Evolutionary conservation across 2,797 vertebrate species (phyloP).

Genomic region (Vultur gryphus): DNA sequence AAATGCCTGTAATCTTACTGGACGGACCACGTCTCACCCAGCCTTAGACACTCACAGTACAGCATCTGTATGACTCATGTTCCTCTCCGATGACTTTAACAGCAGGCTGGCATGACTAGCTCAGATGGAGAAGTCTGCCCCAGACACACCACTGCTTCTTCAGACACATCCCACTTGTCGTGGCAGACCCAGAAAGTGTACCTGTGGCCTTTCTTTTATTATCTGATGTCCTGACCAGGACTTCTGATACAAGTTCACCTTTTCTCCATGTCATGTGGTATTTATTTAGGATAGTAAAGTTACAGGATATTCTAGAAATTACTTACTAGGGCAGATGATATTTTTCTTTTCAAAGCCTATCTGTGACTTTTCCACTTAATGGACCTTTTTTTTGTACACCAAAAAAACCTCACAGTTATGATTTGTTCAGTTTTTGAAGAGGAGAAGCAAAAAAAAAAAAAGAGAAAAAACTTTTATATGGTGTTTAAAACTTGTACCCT

Average conservation of each 20-base stretch:
- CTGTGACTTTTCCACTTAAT: background rate
- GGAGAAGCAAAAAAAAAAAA: background rate
- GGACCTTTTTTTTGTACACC: background rate
- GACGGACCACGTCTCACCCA: fast-evolving
- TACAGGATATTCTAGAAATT: background rate
- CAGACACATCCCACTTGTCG: background rate
- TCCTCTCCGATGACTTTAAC: fast-evolving
- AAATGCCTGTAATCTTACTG: background rate
- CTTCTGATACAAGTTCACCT: background rate
- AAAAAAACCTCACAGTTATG: background rate
- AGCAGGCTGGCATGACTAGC: background rate
- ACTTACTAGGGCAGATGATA: background rate
- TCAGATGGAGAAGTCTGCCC: background rate
- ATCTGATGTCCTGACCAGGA: background rate
- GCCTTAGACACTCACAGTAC: background rate
- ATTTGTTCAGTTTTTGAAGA: background rate
- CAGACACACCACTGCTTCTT: background rate
- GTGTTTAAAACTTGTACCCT: background rate
- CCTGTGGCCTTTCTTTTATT: background rate
- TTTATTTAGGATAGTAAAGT: background rate
- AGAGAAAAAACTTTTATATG: background rate
- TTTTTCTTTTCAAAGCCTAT: background rate
- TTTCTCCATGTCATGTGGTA: background rate
- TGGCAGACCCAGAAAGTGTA: background rate
- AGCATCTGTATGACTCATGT: background rate